Conservation (phyloP, 92 coral and sea anemone genomes). For the Plumapathes pennacea region DNA sequence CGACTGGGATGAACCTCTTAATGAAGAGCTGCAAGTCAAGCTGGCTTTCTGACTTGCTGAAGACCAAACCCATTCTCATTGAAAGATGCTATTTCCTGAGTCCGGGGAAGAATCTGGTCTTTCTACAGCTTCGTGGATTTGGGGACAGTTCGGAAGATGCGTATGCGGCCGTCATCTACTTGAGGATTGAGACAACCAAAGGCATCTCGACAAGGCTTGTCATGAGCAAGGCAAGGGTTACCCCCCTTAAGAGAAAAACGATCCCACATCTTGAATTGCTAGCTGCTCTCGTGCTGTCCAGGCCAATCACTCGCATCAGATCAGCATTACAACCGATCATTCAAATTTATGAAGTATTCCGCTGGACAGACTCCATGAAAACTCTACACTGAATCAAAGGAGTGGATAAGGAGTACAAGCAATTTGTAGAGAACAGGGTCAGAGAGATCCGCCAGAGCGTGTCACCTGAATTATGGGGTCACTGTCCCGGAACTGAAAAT, state of each 20-base stretch:
- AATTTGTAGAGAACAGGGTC: conserved; percentile 59
- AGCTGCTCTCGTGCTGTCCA: conserved; percentile 36
- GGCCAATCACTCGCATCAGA: conserved; percentile 23
- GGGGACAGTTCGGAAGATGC: conserved; percentile 56
- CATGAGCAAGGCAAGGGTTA: conserved; percentile 46
- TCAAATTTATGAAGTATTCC: conserved; percentile 7
- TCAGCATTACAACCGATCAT: conserved; percentile 3
- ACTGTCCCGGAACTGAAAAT: too few species aligned
- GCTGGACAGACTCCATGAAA: conserved; percentile 54
- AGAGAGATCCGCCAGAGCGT: conserved; percentile 34
- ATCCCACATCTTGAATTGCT: conserved; percentile 55
- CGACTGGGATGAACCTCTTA: conserved; percentile 18
- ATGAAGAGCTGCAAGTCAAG: too few species aligned
- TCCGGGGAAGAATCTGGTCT: conserved; percentile 1
- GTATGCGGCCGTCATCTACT: conserved; percentile 42
- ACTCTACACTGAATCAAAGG: conserved; percentile 48
- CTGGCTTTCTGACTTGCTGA: conserved; percentile 18
- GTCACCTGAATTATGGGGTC: too few species aligned
- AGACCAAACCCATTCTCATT: conserved; percentile 1
- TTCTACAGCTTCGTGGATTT: conserved; percentile 24
- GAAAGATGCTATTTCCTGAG: conserved; percentile 21
- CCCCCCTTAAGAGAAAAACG: conserved; percentile 21
- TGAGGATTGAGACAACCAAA: conserved; percentile 40
- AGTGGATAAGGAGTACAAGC: conserved; percentile 16
- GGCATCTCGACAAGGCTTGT: conserved; percentile 32